Evolutionary conservation across 1,140 invertebrate species (phyloP), one percentile per base, ranked within the genome.

Genomic region (Bombus consobrinus): DNA sequence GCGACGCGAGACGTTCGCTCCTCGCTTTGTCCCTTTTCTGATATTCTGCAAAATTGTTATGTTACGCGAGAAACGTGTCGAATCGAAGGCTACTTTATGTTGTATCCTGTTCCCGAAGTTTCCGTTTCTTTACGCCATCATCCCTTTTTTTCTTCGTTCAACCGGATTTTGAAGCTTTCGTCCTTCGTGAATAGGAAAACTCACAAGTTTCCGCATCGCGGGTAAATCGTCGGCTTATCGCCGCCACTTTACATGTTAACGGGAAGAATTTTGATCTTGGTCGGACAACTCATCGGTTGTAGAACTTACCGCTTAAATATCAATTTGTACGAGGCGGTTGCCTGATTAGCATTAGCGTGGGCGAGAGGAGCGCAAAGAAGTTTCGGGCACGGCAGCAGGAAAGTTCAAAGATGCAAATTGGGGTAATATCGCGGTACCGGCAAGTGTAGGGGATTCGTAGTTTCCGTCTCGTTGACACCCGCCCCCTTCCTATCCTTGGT

Each of bases 351-450:
- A 91, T 91, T 80, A 88, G 68, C 83, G 80, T 25, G 59, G 57
- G 71, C 37, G 82, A 78, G 81, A 81, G 89, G 80, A 88, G 64
- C 62, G 77, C 69, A 90, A 90, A 90, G 87, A 90, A 90, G 83
- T 90, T 90, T 84, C 66, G 41, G 81, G 81, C 73, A 84, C 69
- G 78, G 59, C 80, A 77, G 34, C 43, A 77, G 73, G 89, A 86
- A 91, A 88, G 89, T 91, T 90, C 78, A 87, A 90, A 47, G 89
- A 91, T 91, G 90, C 89, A 91, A 91, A 91, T 91, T 76, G 86
- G 86, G 81, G 71, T 87, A 86, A 91, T 91, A 91, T 90, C 68
- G 69, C 69, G 68, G 53, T 32, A 62, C 13, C 15, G 39, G 78
- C 34, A 32, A 81, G 41, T 43, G n/a, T 34, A 72, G 53, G 73